phyloP scores from a whole-genome alignment of 2,113 vertebrate species.

The Ceyx cyanopectus region DNA sequence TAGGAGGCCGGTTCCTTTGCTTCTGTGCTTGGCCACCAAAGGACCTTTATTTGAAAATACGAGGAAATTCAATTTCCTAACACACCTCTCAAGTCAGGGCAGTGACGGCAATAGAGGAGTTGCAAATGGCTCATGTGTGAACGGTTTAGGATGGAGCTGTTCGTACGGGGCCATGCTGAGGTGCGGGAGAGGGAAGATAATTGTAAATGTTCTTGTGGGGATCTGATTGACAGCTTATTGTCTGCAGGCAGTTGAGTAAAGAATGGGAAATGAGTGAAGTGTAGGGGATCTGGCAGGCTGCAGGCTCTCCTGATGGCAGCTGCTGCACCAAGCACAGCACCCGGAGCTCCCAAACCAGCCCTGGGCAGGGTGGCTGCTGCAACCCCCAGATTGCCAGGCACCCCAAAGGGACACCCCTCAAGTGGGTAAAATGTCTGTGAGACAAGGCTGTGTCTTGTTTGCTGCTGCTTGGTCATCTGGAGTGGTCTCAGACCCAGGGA shows the following conservation, averaged over 20 bases:
- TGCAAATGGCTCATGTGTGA: neutral
- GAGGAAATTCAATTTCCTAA: slow-evolving; percentile 52
- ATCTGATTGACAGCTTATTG: slow-evolving; percentile 61
- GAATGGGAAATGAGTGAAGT: slow-evolving; percentile 35
- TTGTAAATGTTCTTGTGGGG: slow-evolving; percentile 38
- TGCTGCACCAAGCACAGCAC: neutral
- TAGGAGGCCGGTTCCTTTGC: slow-evolving; percentile 49
- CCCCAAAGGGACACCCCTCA: neutral
- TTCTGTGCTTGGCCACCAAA: slow-evolving; percentile 55
- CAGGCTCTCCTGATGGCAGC: neutral
- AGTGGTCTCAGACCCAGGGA: rapidly evolving
- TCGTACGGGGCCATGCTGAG: neutral
- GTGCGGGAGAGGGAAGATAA: slow-evolving; percentile 8
- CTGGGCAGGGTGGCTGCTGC: rapidly evolving
- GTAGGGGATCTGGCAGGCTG: slow-evolving; percentile 33
- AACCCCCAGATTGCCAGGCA: neutral
- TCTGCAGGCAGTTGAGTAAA: slow-evolving; percentile 45
- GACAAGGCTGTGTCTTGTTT: neutral
- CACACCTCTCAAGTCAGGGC: neutral
- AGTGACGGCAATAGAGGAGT: neutral
- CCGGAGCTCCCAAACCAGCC: neutral
- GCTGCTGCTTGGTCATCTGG: neutral
- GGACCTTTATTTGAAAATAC: slow-evolving; percentile 5
- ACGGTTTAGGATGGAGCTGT: neutral
- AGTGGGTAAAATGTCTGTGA: rapidly evolving